Base-by-base conservation (phyloP, 1,140 invertebrate genomes). In the Heliothis subflexa region DNA sequence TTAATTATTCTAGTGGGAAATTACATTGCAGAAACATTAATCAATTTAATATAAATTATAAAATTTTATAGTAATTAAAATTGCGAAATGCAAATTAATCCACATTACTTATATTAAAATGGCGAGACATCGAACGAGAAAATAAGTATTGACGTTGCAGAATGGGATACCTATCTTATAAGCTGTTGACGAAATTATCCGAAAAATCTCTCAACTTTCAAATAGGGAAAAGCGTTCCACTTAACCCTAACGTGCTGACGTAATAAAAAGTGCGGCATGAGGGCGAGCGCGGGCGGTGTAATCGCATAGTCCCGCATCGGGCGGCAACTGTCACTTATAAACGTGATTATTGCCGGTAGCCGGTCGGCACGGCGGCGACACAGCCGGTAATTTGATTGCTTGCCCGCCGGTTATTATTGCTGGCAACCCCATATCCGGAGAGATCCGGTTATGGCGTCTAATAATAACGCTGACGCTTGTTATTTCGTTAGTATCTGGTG, bases 351-450 rank as follows among this genome's bases (percentile, higher is more conserved):
- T 52, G 33, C 62, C 62, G 77, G 77, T 66, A 62, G 18, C n/a
- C 72, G 72, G 18, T 12, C 28, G 59, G 52, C 55, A 21, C 73
- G 59, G 40, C 66, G 28, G 59, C 57, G n/a, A n/a, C 57, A 28
- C n/a, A 28, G 55, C 70, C 64, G 77, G 76, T 74, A 78, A 81
- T 78, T 76, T 62, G 64, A 78, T 81, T 81, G 80, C 77, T 61
- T 62, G 78, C 72, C 71, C 73, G 72, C 72, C 64, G 71, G 70
- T 74, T 78, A 81, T 74, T 81, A 74, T 61, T 70, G 70, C 76
- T 47, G 45, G 71, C 50, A 47, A 68, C 45, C 52, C 52, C 74
- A 64, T 72, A 68, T 78, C 79, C 71, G 57, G 55, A 52, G 47
- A 49, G 68, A 78, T 57, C 52, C 71, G 59, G 75, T 66, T 73